phyloP scores from a whole-genome alignment of 2,797 vertebrate species.

The Pseudochaenichthys georgianus region DNA sequence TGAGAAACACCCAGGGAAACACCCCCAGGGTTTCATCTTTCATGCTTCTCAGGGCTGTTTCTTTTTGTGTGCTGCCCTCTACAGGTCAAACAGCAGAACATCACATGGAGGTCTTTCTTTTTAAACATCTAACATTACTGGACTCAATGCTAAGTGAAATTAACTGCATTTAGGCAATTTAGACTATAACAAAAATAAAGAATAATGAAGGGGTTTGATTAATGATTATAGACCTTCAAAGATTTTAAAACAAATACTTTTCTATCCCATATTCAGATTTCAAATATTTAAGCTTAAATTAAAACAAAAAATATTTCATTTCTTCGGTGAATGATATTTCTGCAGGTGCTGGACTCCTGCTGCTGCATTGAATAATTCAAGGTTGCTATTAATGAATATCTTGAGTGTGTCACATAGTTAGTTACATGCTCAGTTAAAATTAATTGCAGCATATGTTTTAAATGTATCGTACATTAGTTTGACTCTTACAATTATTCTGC shows the following conservation, averaged over 20 bases:
- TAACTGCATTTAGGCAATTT: background rate
- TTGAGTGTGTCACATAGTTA: too few relatives aligned
- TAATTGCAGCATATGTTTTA: background rate
- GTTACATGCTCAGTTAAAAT: too few relatives aligned
- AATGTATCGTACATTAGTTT: background rate
- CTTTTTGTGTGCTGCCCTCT: conserved; percentile 69
- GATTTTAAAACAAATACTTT: background rate
- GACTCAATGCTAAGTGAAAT: background rate
- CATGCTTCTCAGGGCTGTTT: background rate
- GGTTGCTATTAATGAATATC: too few relatives aligned
- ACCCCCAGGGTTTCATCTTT: conserved; percentile 1
- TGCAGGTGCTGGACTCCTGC: too few relatives aligned
- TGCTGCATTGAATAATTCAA: too few relatives aligned
- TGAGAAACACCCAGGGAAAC: too few relatives aligned
- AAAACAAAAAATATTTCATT: background rate
- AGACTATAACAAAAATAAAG: background rate
- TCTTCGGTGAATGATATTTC: too few relatives aligned
- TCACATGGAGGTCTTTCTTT: background rate
- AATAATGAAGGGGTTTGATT: background rate
- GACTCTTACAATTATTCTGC: too few relatives aligned
- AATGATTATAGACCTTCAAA: background rate
- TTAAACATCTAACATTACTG: background rate
- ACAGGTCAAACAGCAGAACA: conserved; percentile 37
- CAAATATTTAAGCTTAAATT: background rate
- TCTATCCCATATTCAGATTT: background rate